These are phyloP conservation scores for Loris lydekkerianus DNA, from an alignment of 2,797 vertebrate species.

Conservation along the genomic window DNA sequence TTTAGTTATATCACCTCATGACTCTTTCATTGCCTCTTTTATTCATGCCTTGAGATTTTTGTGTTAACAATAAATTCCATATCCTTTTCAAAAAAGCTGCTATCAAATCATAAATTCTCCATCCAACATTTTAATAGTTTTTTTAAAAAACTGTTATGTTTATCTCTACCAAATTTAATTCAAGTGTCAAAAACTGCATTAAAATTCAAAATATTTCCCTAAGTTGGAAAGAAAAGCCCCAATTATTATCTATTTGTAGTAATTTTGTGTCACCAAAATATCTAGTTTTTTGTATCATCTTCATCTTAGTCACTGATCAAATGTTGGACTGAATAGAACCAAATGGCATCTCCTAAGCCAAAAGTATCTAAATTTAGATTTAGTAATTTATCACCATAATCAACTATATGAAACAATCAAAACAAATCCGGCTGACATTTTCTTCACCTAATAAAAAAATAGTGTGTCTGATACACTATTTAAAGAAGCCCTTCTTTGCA, in stretches of 20 bases:
- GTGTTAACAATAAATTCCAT: background rate
- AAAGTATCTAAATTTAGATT: background rate
- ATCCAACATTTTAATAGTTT: background rate
- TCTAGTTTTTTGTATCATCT: conserved; percentile 33
- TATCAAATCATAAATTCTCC: background rate
- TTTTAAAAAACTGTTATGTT: background rate
- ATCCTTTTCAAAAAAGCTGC: background rate
- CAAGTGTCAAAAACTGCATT: conserved; percentile 29
- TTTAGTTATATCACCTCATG: background rate
- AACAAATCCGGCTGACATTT: background rate
- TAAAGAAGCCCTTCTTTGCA: background rate
- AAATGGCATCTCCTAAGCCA: background rate
- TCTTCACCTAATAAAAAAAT: background rate
- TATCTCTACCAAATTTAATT: conserved; percentile 10
- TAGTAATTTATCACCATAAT: background rate
- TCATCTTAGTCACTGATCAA: conserved; percentile 18
- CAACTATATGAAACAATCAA: background rate
- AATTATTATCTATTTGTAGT: conserved; percentile 10
- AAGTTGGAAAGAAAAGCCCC: background rate
- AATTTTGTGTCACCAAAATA: conserved; percentile 17
- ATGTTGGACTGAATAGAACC: background rate
- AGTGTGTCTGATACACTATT: background rate
- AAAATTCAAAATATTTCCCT: conserved; percentile 11
- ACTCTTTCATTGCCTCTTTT: background rate
- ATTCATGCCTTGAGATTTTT: background rate